Evolutionary conservation across 2,113 vertebrate species (phyloP), one percentile per base, ranked within the genome.

Genomic region (Orthonyx spaldingii): DNA sequence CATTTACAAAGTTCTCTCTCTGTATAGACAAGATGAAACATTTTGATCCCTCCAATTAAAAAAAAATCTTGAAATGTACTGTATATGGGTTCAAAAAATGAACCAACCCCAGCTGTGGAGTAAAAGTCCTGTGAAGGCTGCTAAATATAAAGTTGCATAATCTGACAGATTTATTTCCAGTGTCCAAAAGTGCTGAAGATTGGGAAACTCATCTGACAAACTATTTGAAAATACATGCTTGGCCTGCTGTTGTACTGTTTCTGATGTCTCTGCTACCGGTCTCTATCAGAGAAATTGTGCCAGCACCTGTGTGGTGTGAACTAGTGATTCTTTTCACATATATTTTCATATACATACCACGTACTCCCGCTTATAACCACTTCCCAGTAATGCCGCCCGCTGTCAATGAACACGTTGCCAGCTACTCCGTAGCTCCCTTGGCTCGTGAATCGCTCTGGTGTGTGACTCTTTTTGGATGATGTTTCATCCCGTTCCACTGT

Each of bases 341-440:
- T 5, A 56, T 56, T 77, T 77, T 66, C 32, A 9, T 9, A 30
- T 55, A 92, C 98, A 35, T 98, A 99, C 99, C 99, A 99, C 2
- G 99, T 99, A 96, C 99, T 99, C 89, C 99, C 99, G 8, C 99
- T 99, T 80, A 99, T 99, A 95, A 99, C 98, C 85, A 99, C 98
- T 95, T 99, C 99, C 99, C 99, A 99, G 96, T 99, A 99, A 92
- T 99, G 99, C 33, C 99, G 98, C 32, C 99, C 99, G 4, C 99
- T 99, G 97, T 99, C 99, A 15, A 99, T 99, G 97, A 99, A 99
- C 69, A 99, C 99, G 0, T 99, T 99, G 84, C 99, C 99, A 72
- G 98, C 98, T 21, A 99, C 98, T 2, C 99, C 99, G 0, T 99
- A 99, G 98, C 98, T 99, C 88, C 99, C 99, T 88, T 99, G 98